Percentiles rank a stretch among this genome's conserved stretches.
Evolutionary conservation across 2,797 vertebrate species (phyloP).

Genomic region (Danio kyathit): DNA sequence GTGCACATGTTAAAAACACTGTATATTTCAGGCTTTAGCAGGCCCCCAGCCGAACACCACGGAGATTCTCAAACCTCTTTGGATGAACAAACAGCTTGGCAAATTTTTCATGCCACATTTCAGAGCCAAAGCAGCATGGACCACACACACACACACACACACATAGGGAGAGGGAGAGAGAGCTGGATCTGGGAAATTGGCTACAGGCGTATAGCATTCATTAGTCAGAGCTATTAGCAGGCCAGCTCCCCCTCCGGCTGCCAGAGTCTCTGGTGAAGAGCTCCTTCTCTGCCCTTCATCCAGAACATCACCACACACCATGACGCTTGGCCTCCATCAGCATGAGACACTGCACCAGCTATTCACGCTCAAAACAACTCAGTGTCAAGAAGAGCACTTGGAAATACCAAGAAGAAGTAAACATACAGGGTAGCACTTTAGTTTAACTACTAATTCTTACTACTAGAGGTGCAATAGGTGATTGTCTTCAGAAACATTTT

Average conservation of each 20-base stretch:
- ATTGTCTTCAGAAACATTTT: too few relatives aligned
- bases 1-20: too few relatives aligned
- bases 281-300: constrained; percentile 20
- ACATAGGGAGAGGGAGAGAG: constrained; percentile 49
- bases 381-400: background rate
- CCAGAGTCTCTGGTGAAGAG: constrained; percentile 66
- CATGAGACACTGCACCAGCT: constrained; percentile 3
- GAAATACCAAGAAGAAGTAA: constrained; percentile 9
- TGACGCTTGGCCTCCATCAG: constrained; percentile 32
- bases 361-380: constrained; percentile 32
- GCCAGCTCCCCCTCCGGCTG: constrained; percentile 75
- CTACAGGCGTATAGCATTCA: constrained; percentile 80
- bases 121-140: constrained; percentile 36
- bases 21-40: background rate
- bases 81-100: constrained; percentile 37
- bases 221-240: constrained; percentile 74
- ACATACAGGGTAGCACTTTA: background rate
- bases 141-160: constrained; percentile 37
- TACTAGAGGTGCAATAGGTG: background rate
- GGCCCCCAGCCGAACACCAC: constrained; percentile 16
- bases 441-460: background rate
- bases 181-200: constrained; percentile 80
- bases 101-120: constrained; percentile 30
- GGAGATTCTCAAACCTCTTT: constrained; percentile 27
- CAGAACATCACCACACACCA: constrained; percentile 23